These are phyloP conservation scores for Petrosia ficiformis DNA, from an alignment of 37 sponge, comb jelly and placozoan genomes.

Conservation along the genomic window DNA sequence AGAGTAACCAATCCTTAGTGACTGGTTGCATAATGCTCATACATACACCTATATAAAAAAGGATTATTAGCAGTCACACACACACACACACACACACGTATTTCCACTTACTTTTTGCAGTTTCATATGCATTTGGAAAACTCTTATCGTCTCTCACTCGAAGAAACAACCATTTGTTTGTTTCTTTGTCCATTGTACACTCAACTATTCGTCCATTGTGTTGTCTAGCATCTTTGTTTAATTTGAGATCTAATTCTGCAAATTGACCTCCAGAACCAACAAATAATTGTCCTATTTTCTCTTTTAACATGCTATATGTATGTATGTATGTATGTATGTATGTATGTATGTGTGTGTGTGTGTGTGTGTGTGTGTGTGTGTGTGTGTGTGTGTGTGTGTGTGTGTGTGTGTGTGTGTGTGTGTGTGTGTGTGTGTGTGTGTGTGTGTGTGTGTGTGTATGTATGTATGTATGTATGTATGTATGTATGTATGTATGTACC, in stretches of 20 bases:
- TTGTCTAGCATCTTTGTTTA: slow-evolving; percentile 58
- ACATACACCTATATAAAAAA: slow-evolving; percentile 37
- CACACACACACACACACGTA: too few relatives aligned
- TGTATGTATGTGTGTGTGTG: background rate
- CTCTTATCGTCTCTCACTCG: slow-evolving; percentile 91
- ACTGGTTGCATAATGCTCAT: slow-evolving; percentile 70
- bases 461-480: too few relatives aligned
- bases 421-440: too few relatives aligned
- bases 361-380: too few relatives aligned
- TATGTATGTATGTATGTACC: too few relatives aligned
- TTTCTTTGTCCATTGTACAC: slow-evolving; percentile 69
- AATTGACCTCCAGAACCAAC: background rate
- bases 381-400: too few relatives aligned
- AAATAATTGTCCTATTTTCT: background rate
- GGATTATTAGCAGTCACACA: background rate
- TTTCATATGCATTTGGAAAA: slow-evolving; percentile 81
- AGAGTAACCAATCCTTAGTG: slow-evolving; percentile 65
- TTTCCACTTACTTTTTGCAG: slow-evolving; percentile 72
- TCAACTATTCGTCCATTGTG: slow-evolving; percentile 89
- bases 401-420: too few relatives aligned
- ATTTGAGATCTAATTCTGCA: background rate
- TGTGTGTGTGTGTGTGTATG: too few relatives aligned
- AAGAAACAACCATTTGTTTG: slow-evolving; percentile 78
- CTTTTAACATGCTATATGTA: background rate
- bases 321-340: too few relatives aligned